A percentile compares a stretch with the other conserved stretches of the same genome.
Conservation (phyloP, 2,797 vertebrate genomes). For the Lutjanus argentimaculatus region DNA sequence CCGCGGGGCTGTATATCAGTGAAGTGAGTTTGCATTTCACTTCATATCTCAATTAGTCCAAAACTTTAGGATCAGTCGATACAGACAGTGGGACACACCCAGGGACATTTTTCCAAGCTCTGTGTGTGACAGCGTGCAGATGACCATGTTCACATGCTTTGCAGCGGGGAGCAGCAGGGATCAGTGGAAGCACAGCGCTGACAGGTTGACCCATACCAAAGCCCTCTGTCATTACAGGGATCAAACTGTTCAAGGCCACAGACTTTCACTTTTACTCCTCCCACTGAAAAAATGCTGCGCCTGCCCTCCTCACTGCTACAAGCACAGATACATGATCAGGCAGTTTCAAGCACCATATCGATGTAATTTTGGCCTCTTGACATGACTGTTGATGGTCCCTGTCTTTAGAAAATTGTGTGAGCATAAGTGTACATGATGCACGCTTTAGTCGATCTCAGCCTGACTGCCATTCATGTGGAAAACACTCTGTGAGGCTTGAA, state of each 20-base stretch:
- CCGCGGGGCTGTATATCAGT: slow-evolving; percentile 46
- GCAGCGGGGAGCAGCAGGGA: slow-evolving; percentile 62
- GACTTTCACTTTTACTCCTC: slow-evolving; percentile 72
- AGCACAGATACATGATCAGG: slow-evolving; percentile 15
- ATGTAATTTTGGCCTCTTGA: slow-evolving; percentile 17
- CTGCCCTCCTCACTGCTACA: slow-evolving; percentile 25
- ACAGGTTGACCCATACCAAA: slow-evolving; percentile 79
- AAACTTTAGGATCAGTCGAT: slow-evolving; percentile 51
- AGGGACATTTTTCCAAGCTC: slow-evolving; percentile 27
- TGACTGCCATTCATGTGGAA: slow-evolving; percentile 36
- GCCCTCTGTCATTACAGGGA: slow-evolving; percentile 79
- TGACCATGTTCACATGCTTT: slow-evolving; percentile 60
- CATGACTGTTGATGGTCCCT: slow-evolving; percentile 15
- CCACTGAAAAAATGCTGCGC: slow-evolving; percentile 44
- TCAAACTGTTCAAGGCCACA: slow-evolving; percentile 78
- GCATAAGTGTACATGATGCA: slow-evolving; percentile 13
- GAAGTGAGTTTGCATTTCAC: slow-evolving; percentile 41
- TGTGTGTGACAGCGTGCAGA: slow-evolving; percentile 5
- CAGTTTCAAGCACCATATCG: slow-evolving; percentile 3
- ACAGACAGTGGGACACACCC: slow-evolving; percentile 51
- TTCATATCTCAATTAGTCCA: slow-evolving; percentile 54
- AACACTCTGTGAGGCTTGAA: slow-evolving; percentile 32
- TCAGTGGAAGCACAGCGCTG: slow-evolving; percentile 71
- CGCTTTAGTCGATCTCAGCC: slow-evolving; percentile 24
- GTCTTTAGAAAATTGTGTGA: slow-evolving; percentile 30